Base-by-base conservation (phyloP, 2,888 invertebrate species). In the Sialis fuliginosa region DNA sequence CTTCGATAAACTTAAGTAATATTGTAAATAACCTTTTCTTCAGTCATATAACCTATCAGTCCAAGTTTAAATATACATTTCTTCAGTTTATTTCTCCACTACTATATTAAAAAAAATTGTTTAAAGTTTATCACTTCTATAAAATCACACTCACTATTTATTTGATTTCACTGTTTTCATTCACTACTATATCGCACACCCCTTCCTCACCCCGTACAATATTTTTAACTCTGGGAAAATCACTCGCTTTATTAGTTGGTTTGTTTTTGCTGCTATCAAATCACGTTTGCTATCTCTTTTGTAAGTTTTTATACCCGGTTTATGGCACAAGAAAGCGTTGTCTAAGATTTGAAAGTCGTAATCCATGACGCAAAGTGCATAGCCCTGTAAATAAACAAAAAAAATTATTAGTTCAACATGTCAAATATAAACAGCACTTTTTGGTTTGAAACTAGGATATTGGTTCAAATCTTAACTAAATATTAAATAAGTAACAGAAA, bases 331-430 rank as follows among this genome's bases (percentile, higher is more conserved):
- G 65, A 91, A 92, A n/a, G 87, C 90, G 65, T 91, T 90, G 68
- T 92, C 88, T 60, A 92, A 66, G 56, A 92, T 90, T 65, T 89
- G 81, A 63, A 92, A 91, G 61, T 92, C 89, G 65, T 92, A 92
- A 65, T 91, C 84, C 62, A 87, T 70, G 32, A 89, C 86, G 66
- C 92, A 92, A 52, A 92, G 74, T 48, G 86, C 78, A 66, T 89
- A 92, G 54, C 90, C 91, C 90, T 91, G 72, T 47, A 57, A 56
- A 13, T 48, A 52, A 55, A 50, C 10, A n/a, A 35, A 35, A n/a
- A 10, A 35, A 9, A 35, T 35, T n/a, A 35, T 9, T 39, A 7
- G 13, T 22, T 22, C 22, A 22, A 22, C 22, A 22, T 2, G 22
- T 22, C 22, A 22, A 22, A 22, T 22, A 22, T 22, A 22, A 4